These are phyloP conservation scores for Calliphora vicina DNA, from an alignment of 1,140 invertebrate species.

Conservation along the genomic window DNA sequence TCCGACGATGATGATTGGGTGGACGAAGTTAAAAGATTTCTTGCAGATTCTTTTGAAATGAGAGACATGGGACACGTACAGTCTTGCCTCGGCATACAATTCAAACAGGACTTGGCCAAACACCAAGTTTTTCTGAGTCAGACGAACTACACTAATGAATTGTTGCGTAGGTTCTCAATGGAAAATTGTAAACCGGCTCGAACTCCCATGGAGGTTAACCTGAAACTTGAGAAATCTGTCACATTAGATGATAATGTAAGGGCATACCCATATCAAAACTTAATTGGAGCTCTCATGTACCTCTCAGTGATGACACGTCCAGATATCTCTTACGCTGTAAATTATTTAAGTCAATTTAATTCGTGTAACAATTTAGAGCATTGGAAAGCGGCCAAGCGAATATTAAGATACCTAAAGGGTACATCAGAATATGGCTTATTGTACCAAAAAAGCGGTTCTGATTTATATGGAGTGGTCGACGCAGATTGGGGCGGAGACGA, in stretches of 20 bases:
- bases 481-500: background rate
- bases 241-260: slow-evolving; percentile 2
- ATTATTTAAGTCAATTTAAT: background rate
- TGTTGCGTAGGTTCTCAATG: no score
- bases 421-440: slow-evolving; percentile 39
- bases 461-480: slow-evolving; percentile 6
- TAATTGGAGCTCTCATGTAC: slow-evolving; percentile 34
- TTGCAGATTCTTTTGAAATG: slow-evolving; percentile 23
- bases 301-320: background rate
- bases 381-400: background rate
- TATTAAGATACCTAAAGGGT: background rate
- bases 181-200: no score
- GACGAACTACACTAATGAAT: no score
- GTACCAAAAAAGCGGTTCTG: slow-evolving; percentile 60
- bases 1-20: slow-evolving; percentile 34
- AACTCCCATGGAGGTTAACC: slow-evolving; percentile 2
- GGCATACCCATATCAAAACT: slow-evolving; percentile 36
- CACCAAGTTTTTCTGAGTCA: no score
- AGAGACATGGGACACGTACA: slow-evolving; percentile 17
- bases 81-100: slow-evolving; percentile 37
- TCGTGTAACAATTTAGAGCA: background rate
- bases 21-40: slow-evolving; percentile 21
- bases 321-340: background rate
- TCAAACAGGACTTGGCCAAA: no score
- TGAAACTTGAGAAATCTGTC: no score